Conservation (phyloP, 2,113 vertebrate genomes). For the Aix galericulata region DNA sequence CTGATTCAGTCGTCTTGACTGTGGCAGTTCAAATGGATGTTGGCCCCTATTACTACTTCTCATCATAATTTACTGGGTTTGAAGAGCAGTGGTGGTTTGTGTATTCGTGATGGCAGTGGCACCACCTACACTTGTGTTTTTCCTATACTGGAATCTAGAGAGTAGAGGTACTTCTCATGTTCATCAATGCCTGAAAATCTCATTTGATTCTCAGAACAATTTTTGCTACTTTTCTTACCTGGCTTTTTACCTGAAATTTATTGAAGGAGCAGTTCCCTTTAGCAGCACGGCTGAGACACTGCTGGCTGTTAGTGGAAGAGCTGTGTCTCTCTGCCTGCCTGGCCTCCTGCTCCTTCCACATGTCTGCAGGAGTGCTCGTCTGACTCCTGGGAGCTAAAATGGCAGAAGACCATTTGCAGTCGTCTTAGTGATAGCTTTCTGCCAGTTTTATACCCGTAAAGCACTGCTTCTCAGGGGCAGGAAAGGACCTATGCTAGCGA, state of each 20-base stretch:
- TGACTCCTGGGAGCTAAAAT: background rate
- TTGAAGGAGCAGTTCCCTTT: background rate
- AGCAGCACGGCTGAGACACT: background rate
- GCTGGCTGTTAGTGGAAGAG: background rate
- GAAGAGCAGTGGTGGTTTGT: background rate
- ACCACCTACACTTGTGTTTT: background rate
- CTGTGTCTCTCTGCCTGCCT: fast-evolving
- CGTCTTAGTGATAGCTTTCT: background rate
- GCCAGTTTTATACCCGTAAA: background rate
- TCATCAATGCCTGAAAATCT: background rate
- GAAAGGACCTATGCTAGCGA: fast-evolving
- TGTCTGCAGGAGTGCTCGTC: background rate
- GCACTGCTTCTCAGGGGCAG: background rate
- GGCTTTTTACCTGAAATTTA: background rate
- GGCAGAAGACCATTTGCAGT: background rate
- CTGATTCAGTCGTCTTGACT: background rate
- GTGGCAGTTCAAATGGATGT: background rate
- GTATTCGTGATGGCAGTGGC: background rate
- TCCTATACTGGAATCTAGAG: background rate
- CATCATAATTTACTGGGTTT: background rate
- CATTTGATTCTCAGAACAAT: background rate
- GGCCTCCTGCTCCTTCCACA: background rate
- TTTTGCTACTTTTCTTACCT: background rate
- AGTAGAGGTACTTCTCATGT: background rate
- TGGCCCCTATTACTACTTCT: background rate